phyloP scores from a whole-genome alignment of 2,113 vertebrate species.

The Cynoglossus semilaevis region DNA sequence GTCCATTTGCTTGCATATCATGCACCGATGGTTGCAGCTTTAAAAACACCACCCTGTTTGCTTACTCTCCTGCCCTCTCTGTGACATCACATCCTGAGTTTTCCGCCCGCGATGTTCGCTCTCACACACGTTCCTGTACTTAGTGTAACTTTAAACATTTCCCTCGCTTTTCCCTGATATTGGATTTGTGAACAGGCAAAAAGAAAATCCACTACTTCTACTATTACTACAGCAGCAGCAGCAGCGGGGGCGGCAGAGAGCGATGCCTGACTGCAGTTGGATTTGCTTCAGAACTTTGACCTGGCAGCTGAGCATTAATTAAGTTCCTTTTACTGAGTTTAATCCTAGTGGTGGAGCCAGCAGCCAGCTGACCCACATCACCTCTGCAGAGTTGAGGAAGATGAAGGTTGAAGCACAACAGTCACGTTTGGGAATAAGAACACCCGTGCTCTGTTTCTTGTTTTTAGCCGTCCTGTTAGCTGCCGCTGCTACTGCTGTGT shows the following conservation, averaged over 20 bases:
- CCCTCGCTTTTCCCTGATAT: conserved; percentile 54
- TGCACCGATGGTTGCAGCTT: conserved; percentile 62
- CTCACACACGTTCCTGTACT: conserved; percentile 59
- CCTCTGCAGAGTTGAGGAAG: conserved; percentile 33
- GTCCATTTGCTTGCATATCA: conserved; percentile 56
- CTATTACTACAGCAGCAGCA: conserved; percentile 33
- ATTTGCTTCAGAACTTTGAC: conserved; percentile 72
- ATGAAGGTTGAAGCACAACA: conserved; percentile 43
- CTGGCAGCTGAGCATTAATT: conserved; percentile 68
- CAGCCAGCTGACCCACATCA: conserved; percentile 66
- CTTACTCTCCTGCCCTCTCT: conserved; percentile 54
- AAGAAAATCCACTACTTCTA: conserved; percentile 10
- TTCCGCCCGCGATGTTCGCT: conserved; percentile 55
- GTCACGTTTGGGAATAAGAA: conserved; percentile 8
- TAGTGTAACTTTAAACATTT: conserved; percentile 65
- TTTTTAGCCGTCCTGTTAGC: no score
- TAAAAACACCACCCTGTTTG: conserved; percentile 66
- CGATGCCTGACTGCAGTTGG: conserved; percentile 42
- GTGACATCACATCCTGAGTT: conserved; percentile 65
- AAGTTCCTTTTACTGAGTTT: conserved; percentile 66
- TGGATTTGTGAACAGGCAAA: conserved; percentile 46
- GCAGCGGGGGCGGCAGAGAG: conserved; percentile 16
- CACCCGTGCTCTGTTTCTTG: no score
- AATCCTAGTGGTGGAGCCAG: conserved; percentile 62
- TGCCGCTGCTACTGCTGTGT: no score